Conservation (phyloP, 2,113 vertebrate species). For the Thomomys bottae region DNA sequence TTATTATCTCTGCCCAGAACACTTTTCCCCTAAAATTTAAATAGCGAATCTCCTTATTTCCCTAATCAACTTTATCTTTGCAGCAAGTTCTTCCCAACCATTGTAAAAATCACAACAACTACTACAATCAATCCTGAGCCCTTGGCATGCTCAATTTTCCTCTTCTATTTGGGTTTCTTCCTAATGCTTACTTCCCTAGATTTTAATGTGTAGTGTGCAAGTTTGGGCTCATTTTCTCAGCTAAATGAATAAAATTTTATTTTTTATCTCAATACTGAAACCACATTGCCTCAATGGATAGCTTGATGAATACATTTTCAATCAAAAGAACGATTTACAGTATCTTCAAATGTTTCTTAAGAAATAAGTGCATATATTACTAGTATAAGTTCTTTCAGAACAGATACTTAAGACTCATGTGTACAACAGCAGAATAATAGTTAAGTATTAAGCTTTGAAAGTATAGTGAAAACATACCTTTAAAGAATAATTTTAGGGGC, state of each 20-base stretch:
- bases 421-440: not conserved
- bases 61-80: not conserved
- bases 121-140: not conserved
- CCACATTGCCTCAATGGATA: not conserved
- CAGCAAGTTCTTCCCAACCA: not conserved
- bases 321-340: not conserved
- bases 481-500: not conserved
- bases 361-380: not conserved
- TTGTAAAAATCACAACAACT: not conserved
- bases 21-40: not conserved
- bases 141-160: not conserved
- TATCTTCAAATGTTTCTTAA: not conserved
- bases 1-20: not conserved
- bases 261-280: not conserved
- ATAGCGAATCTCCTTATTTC: not conserved
- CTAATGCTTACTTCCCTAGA: not conserved
- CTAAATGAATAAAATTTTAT: not conserved
- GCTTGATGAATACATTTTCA: not conserved
- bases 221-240: not conserved
- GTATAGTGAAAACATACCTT: not conserved
- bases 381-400: not conserved
- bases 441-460: not conserved
- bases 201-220: not conserved
- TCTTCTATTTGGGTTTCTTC: not conserved
- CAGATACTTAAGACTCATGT: no score